Base-by-base conservation (phyloP, 2,888 invertebrate genomes). In the Calameuta idolon region DNA sequence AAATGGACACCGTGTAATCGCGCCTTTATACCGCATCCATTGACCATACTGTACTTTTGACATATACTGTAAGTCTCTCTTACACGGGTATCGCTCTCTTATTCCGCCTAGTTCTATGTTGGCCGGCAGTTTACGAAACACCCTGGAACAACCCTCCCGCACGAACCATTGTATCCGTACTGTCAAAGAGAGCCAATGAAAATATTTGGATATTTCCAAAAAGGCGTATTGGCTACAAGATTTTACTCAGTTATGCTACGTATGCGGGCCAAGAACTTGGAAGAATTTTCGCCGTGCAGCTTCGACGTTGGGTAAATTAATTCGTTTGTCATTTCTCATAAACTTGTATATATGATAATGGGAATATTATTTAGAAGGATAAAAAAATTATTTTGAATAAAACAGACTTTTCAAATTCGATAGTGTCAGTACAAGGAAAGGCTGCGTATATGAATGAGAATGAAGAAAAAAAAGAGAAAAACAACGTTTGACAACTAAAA, bases 1-100 rank as follows among this genome's bases (percentile, higher is more conserved):
- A 89, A 90, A 90, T 89, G 89, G 89, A 90, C 90, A 89, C 90
- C 89, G 87, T 88, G 89, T 90, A 90, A 90, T 90, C 89, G 86
- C 81, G 83, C 85, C 85, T 89, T 89, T 90, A 88, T 89, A 80
- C 81, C 75, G 73, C 71, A 75, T 69, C 77, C 81, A 73, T 77
- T 81, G 75, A 81, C 79, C 79, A 40, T 23, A 79, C 69, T 76
- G 77, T 73, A 73, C 5, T 55, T 55, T 23, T 55, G 40, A 2
- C 5, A 23, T 55, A 23, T 23, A 55, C 40, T 55, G 40, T 55
- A 23, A 55, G 40, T 55, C 40, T 55, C 40, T 55, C 34, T 73
- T 40, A 73, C 73, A 71, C 34, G 73, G 55, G 69, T 73, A 73
- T 34, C 30, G 37, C 73, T 73, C 30, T 23, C 35, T 12, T 11